Evolutionary conservation across 2,113 vertebrate genomes (phyloP).

Genomic region (Corydoras maculifer): DNA sequence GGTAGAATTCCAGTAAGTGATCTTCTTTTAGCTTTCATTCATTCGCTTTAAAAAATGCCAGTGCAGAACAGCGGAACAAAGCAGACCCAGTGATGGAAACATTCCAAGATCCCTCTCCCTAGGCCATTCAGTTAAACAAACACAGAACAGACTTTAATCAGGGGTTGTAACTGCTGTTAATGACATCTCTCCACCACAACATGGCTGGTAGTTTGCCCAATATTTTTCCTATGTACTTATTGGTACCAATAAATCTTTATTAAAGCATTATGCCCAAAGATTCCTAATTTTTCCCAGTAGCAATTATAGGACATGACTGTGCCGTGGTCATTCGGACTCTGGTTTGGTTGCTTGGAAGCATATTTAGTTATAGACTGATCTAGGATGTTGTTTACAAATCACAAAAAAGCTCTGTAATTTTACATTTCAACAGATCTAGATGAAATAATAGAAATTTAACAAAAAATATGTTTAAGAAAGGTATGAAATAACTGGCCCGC

Average conservation of each 20-base stretch:
- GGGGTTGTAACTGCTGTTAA: conserved; percentile 22
- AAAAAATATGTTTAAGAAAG: too few relatives aligned
- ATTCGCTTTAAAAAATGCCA: conserved; percentile 26
- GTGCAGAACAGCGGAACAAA: conserved; percentile 39
- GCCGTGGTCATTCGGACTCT: too few relatives aligned
- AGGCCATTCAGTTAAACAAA: conserved; percentile 48
- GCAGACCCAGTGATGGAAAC: conserved; percentile 41
- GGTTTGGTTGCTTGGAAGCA: background rate
- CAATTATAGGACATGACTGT: too few relatives aligned
- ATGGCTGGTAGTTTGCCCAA: conserved; percentile 1
- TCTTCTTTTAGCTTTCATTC: conserved; percentile 28
- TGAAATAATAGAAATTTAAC: too few relatives aligned
- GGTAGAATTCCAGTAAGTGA: conserved; percentile 18
- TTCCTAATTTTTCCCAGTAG: too few relatives aligned
- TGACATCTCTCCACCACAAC: background rate
- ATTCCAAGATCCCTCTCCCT: conserved; percentile 41
- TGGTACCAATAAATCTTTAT: background rate
- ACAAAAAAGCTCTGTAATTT: background rate
- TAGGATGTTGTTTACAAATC: background rate
- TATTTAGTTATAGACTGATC: background rate
- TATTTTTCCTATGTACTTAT: background rate
- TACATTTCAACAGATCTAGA: too few relatives aligned
- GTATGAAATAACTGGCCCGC: too few relatives aligned
- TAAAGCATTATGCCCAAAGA: too few relatives aligned
- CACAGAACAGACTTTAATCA: conserved; percentile 28